phyloP scores from a whole-genome alignment of 2,888 invertebrate genomes.

The Harpagoxenus sublaevis region DNA sequence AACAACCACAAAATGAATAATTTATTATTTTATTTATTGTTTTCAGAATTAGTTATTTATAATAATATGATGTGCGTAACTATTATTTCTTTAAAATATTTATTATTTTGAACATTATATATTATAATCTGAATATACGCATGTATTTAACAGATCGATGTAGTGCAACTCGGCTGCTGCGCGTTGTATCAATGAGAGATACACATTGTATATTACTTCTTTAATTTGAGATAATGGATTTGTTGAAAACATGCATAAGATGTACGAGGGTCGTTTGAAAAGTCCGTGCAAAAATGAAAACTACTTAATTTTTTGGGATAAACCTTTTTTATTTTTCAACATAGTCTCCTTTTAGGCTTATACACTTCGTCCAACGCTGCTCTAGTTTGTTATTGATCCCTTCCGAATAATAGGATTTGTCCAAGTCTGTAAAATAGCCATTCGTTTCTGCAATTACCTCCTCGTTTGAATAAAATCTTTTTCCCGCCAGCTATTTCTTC shows the following conservation, averaged over 20 bases:
- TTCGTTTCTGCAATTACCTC: too few species aligned
- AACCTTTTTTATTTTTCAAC: too few species aligned
- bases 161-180: background rate
- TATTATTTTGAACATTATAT: background rate
- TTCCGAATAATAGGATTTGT: too few species aligned
- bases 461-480: too few species aligned
- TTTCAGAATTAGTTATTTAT: background rate
- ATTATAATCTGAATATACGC: background rate
- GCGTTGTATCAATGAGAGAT: background rate
- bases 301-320: too few species aligned
- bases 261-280: too few species aligned
- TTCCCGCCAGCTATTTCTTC: too few species aligned
- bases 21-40: background rate
- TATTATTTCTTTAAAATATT: background rate
- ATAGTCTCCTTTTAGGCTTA: too few species aligned
- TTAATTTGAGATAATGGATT: background rate
- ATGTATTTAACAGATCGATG: background rate
- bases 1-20: background rate
- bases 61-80: background rate
- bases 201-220: background rate
- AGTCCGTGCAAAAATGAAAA: too few species aligned
- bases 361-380: too few species aligned
- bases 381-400: too few species aligned
- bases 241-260: background rate
- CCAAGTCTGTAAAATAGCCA: too few species aligned